Percentiles rank a stretch among this genome's conserved stretches.
Evolutionary conservation across 2,797 vertebrate genomes (phyloP).

Genomic region (Crocidura indochinensis): DNA sequence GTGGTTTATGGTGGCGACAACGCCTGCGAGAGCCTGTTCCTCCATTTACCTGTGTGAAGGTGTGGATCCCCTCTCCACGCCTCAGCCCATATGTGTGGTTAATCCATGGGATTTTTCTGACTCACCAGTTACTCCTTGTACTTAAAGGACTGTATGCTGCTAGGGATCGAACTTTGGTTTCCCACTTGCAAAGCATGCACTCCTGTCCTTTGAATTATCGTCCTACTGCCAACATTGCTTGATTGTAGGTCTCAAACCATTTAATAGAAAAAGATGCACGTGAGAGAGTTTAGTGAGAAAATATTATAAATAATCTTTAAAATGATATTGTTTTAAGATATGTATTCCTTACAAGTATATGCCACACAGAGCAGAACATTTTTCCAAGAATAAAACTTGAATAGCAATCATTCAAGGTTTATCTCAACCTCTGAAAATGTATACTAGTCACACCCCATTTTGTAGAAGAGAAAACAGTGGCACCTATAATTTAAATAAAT

Average conservation of each 20-base stretch:
- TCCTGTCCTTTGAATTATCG: too few species aligned
- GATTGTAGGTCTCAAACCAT: slow-evolving; percentile 11
- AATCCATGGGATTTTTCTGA: too few species aligned
- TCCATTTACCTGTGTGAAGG: too few species aligned
- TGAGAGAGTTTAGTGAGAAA: slow-evolving; percentile 14
- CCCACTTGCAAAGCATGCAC: too few species aligned
- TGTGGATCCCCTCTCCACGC: too few species aligned
- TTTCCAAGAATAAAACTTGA: neutral
- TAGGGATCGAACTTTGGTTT: too few species aligned
- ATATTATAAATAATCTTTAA: neutral
- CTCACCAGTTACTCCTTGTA: too few species aligned
- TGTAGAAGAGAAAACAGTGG: slow-evolving; percentile 25
- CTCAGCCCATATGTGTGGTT: too few species aligned
- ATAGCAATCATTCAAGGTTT: neutral
- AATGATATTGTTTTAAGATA: neutral
- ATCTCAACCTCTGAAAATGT: neutral
- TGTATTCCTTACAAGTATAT: neutral
- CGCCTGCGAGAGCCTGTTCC: too few species aligned
- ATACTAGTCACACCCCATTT: neutral
- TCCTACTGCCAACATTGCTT: neutral
- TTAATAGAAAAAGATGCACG: neutral
- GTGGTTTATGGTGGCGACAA: too few species aligned
- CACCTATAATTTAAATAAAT: slow-evolving; percentile 7
- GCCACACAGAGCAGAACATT: neutral
- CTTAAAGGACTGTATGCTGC: too few species aligned